These are phyloP conservation scores for Pollenia amentaria DNA, from an alignment of 2,888 invertebrate genomes.

Conservation along the genomic window DNA sequence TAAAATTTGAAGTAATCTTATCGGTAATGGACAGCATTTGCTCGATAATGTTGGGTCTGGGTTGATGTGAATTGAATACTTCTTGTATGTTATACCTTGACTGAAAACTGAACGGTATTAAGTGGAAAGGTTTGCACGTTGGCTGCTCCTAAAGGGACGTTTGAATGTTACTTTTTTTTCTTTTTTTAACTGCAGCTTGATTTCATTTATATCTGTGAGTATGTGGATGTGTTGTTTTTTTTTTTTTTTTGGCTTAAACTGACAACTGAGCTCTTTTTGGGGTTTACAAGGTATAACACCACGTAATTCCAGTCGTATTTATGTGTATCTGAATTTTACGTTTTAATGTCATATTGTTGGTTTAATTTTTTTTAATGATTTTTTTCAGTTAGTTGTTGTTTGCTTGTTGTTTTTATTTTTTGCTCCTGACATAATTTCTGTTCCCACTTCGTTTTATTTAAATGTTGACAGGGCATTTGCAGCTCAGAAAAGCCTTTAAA, in stretches of 20 bases:
- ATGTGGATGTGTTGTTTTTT: constrained; percentile 27
- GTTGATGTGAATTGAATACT: constrained; percentile 47
- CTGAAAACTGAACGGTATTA: constrained; percentile 1
- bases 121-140: constrained; percentile 24
- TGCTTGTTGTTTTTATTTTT: constrained; percentile 31
- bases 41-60: constrained; percentile 69
- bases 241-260: constrained; percentile 46
- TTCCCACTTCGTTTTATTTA: constrained; percentile 42
- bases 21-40: constrained; percentile 79
- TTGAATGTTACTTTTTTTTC: background rate
- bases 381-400: background rate
- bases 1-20: constrained; percentile 83
- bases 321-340: constrained; percentile 50
- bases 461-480: constrained; percentile 63
- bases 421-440: constrained; percentile 64
- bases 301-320: constrained; percentile 73
- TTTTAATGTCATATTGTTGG: constrained; percentile 68
- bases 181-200: constrained; percentile 34
- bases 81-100: constrained; percentile 37
- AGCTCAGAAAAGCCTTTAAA: constrained; percentile 68
- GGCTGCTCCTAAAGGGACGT: constrained; percentile 53
- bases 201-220: constrained; percentile 26
- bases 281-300: constrained; percentile 68
- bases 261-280: constrained; percentile 52
- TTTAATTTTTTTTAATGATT: constrained; percentile 25